Percentiles rank a stretch among this genome's conserved stretches.
Evolutionary conservation across 64 coral and sea anemone species (phyloP).

Genomic region (Montipora cactus): DNA sequence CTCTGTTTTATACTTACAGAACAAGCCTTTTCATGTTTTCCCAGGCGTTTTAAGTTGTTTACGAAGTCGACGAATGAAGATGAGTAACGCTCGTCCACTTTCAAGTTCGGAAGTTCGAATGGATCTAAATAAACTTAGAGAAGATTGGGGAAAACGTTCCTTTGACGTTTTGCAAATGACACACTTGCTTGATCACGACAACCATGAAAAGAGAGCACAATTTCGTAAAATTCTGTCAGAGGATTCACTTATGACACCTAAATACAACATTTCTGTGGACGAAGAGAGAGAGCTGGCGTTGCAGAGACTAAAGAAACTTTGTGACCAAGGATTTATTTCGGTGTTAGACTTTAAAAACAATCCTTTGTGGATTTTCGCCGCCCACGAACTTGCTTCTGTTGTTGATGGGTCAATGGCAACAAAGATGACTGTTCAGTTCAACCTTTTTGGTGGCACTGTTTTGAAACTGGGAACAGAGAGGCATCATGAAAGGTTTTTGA

Average conservation of each 20-base stretch:
- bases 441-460: slow-evolving; percentile 81
- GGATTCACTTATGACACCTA: slow-evolving; percentile 69
- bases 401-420: slow-evolving; percentile 78
- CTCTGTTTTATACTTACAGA: background rate
- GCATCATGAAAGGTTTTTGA: slow-evolving; percentile 74
- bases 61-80: background rate
- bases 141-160: slow-evolving; percentile 65
- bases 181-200: slow-evolving; percentile 62
- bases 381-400: slow-evolving; percentile 59
- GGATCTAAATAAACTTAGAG: slow-evolving; percentile 57
- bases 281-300: slow-evolving; percentile 71
- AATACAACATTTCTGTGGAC: slow-evolving; percentile 76
- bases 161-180: slow-evolving; percentile 70
- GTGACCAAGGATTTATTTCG: slow-evolving; percentile 71
- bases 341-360: slow-evolving; percentile 73
- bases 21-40: background rate
- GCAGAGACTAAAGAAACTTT: slow-evolving; percentile 66
- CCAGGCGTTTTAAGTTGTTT: background rate
- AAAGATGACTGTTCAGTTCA: slow-evolving; percentile 89
- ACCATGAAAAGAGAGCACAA: slow-evolving; percentile 64
- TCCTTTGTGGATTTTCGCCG: slow-evolving; percentile 71
- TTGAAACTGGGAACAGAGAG: slow-evolving; percentile 79
- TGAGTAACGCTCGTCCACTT: background rate
- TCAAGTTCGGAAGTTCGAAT: background rate
- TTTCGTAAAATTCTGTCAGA: slow-evolving; percentile 77